phyloP scores from a whole-genome alignment of 2,888 invertebrate genomes.

The Ceratothoa steindachneri region DNA sequence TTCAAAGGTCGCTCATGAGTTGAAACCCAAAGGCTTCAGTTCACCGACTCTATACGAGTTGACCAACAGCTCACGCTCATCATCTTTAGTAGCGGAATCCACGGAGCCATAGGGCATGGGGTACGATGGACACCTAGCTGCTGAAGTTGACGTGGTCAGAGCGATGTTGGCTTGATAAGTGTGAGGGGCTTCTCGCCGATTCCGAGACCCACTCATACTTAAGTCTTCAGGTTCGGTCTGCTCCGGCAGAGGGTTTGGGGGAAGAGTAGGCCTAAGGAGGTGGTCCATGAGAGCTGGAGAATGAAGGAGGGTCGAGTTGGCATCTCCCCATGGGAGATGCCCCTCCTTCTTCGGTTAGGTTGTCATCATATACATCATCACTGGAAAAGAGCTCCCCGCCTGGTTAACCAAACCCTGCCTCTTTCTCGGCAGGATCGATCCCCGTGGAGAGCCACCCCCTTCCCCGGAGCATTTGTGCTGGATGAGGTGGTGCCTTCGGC shows the following conservation, averaged over 20 bases:
- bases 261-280: background rate
- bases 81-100: too few species aligned
- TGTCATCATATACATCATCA: background rate
- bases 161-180: background rate
- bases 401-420: background rate
- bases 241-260: background rate
- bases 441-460: background rate
- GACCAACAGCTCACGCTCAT: too few species aligned
- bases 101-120: too few species aligned
- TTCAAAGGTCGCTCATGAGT: too few species aligned
- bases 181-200: background rate
- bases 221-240: conserved; percentile 1
- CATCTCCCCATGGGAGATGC: background rate
- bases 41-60: too few species aligned
- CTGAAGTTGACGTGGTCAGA: background rate
- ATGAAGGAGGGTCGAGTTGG: background rate
- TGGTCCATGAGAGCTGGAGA: background rate
- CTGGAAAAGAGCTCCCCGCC: background rate
- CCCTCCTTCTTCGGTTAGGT: background rate
- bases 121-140: too few species aligned
- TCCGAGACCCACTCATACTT: background rate
- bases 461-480: background rate
- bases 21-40: too few species aligned
- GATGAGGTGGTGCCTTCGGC: background rate
- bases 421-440: background rate